A percentile compares a stretch with the other conserved stretches of the same genome.
These are phyloP conservation scores for Diplodus sargus DNA, from an alignment of 2,797 vertebrate species.

Conservation along the genomic window DNA sequence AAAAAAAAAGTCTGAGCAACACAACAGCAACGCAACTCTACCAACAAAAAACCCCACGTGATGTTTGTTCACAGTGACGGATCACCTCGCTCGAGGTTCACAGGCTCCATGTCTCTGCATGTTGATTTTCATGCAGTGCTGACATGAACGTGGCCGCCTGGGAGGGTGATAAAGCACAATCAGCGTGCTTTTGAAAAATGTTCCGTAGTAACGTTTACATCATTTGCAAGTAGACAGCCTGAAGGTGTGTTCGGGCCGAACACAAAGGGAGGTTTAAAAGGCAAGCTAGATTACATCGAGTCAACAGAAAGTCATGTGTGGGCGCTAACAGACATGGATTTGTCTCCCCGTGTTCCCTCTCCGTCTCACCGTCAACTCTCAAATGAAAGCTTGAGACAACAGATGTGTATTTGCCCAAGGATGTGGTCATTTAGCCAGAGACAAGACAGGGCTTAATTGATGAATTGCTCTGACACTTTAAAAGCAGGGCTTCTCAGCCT, in stretches of 20 bases:
- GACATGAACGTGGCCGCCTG: not conserved
- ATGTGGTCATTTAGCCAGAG: not conserved
- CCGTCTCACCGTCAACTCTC: not conserved
- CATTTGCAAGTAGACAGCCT: constrained; percentile 1
- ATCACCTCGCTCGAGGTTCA: constrained; percentile 25
- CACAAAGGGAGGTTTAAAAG: constrained; percentile 12
- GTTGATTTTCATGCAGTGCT: constrained; percentile 10
- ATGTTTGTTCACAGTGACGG: constrained; percentile 32
- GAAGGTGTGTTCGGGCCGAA: constrained; percentile 28
- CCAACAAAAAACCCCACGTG: constrained; percentile 5
- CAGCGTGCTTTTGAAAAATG: not conserved
- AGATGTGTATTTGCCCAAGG: not conserved
- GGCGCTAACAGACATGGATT: not conserved
- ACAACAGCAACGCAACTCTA: not conserved
- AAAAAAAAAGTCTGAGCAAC: not conserved
- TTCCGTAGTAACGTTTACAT: not conserved
- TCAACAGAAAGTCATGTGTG: not conserved
- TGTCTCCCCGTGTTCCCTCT: not conserved
- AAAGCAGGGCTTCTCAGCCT: not conserved
- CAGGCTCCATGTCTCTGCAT: constrained; percentile 37
- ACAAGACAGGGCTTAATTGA: not conserved
- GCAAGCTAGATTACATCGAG: not conserved
- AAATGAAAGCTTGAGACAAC: not conserved
- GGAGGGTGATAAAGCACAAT: not conserved
- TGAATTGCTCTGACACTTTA: not conserved